phyloP scores from a whole-genome alignment of 2,113 vertebrate genomes.

The Larimichthys crocea region DNA sequence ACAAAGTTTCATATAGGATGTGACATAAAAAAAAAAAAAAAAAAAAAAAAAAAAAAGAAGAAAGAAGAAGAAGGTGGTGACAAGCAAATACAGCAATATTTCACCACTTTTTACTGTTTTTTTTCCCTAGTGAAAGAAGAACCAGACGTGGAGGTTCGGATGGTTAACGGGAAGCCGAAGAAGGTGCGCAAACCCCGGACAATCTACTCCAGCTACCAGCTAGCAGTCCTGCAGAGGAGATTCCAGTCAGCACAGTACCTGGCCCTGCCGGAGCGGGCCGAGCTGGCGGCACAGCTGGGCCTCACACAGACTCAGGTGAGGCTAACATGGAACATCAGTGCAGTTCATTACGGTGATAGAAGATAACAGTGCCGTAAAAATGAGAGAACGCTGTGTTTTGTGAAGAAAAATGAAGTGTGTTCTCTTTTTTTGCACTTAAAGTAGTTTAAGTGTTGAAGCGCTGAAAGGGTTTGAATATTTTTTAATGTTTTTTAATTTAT shows the following conservation, averaged over 20 bases:
- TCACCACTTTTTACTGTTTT: background rate
- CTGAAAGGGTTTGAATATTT: background rate
- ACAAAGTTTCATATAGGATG: background rate
- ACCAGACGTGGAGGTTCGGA: conserved; percentile 91
- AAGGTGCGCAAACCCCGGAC: conserved; percentile 95
- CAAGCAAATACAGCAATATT: background rate
- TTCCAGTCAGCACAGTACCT: conserved; percentile 96
- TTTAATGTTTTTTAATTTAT: too few species aligned
- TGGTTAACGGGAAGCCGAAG: conserved; percentile 96
- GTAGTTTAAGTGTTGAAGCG: background rate
- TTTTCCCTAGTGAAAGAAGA: conserved; percentile 89
- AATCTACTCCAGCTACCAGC: conserved; percentile 96
- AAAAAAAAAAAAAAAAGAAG: too few species aligned
- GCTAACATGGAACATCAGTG: background rate
- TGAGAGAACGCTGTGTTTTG: background rate
- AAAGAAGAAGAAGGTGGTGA: background rate
- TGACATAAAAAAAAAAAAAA: too few species aligned
- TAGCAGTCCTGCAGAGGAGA: conserved; percentile 92
- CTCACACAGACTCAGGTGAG: conserved; percentile 96
- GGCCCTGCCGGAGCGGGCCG: conserved; percentile 92
- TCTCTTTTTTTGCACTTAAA: too few species aligned
- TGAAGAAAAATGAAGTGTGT: background rate
- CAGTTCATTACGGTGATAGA: background rate
- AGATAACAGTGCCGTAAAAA: background rate
- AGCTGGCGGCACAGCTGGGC: conserved; percentile 92